Conservation (phyloP, 92 coral and sea anemone species). For the Phenganax subtilis region DNA sequence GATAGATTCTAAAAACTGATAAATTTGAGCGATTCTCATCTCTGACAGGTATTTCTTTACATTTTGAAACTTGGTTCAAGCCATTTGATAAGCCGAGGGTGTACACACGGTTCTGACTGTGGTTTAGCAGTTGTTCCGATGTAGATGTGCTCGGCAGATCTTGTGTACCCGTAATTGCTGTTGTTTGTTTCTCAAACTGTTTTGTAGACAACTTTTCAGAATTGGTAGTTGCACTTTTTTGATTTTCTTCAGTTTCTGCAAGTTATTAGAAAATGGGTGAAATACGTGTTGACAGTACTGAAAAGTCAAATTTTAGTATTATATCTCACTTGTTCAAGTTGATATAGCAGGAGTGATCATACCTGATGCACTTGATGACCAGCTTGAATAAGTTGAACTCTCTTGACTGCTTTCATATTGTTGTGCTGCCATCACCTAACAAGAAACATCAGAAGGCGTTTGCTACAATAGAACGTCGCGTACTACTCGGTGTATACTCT, state of each 20-base stretch:
- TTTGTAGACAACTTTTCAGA: not conserved
- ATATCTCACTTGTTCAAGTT: not conserved
- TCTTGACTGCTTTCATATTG: conserved; percentile 34
- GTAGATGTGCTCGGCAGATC: conserved; percentile 33
- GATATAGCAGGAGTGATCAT: not conserved
- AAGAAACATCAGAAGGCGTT: not conserved
- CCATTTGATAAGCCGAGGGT: conserved; percentile 35
- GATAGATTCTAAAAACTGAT: conserved; percentile 38
- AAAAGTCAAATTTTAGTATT: not conserved
- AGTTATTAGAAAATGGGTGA: not conserved
- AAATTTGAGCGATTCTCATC: conserved; percentile 6
- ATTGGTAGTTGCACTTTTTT: not conserved
- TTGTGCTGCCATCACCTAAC: conserved; percentile 22
- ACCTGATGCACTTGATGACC: conserved; percentile 38
- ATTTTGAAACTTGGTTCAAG: not conserved
- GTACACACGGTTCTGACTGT: conserved; percentile 15
- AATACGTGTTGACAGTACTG: not conserved
- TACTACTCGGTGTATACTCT: not conserved
- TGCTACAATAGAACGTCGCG: not conserved
- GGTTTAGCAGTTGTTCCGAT: conserved; percentile 20
- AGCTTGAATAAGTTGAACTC: conserved; percentile 23
- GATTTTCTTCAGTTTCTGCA: not conserved
- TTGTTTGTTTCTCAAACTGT: conserved; percentile 8
- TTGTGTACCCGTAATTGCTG: not conserved
- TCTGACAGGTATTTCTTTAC: conserved; percentile 8